Conservation (phyloP, 2,888 invertebrate species). For the Cerastis leucographa region DNA sequence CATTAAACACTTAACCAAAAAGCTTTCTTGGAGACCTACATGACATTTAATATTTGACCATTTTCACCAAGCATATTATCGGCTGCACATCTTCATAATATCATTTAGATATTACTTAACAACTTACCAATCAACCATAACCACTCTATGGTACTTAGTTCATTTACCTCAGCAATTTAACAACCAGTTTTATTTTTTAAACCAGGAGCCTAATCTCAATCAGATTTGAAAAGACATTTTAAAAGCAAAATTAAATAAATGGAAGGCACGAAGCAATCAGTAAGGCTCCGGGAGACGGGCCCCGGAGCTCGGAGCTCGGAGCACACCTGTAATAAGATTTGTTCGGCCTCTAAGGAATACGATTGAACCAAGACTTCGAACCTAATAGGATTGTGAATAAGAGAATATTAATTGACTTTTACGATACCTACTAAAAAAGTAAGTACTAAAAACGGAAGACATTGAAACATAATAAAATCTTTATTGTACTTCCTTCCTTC, state of each 20-base stretch:
- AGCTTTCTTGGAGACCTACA: too few species aligned
- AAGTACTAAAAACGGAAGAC: conserved; percentile 26
- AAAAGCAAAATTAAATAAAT: conserved; percentile 64
- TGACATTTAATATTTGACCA: not conserved
- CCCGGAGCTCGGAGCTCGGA: conserved; percentile 42
- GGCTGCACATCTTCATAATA: not conserved
- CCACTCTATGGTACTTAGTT: not conserved
- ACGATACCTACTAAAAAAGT: conserved; percentile 42
- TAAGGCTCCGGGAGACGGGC: conserved; percentile 54
- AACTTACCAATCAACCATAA: not conserved
- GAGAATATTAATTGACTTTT: conserved; percentile 71
- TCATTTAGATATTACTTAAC: not conserved
- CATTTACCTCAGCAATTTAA: conserved; percentile 17
- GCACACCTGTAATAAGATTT: conserved; percentile 79
- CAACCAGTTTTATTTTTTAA: too few species aligned
- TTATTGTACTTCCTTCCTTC: conserved; percentile 61
- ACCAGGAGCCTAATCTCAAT: conserved; percentile 24
- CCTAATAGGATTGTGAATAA: conserved; percentile 76
- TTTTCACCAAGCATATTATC: not conserved
- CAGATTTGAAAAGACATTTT: conserved; percentile 49
- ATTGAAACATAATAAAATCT: conserved; percentile 43
- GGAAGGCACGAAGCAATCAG: conserved; percentile 68
- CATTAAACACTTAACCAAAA: not conserved
- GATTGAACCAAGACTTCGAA: conserved; percentile 65
- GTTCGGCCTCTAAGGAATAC: conserved; percentile 73